Evolutionary conservation across 2,888 invertebrate genomes (phyloP), one percentile per base, ranked within the genome.

Genomic region (Lasioglossum marginatum): DNA sequence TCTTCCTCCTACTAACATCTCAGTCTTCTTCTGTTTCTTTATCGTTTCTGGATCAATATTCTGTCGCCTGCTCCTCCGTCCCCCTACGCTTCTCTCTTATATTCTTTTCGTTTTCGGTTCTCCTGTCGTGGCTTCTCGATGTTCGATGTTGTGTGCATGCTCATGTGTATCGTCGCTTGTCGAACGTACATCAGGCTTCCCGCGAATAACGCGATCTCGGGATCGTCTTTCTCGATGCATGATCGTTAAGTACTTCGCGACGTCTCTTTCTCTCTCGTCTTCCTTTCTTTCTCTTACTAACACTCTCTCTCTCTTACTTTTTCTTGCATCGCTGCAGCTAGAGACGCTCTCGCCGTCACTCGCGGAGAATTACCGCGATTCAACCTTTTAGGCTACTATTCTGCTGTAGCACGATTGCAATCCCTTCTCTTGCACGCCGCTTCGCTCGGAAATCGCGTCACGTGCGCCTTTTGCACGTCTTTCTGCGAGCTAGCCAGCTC

Each of bases 71-170:
- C 66, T 31, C 23, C 23, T 34, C 2, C 66, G 34, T 77, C 76
- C 82, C 60, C 80, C 43, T 43, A 73, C 80, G 77, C 72, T 76
- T 74, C n/a, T 78, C 52, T 48, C 31, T 66, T 31, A 63, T 63
- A 63, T 63, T 37, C n/a, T 40, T 63, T 48, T 45, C 34, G 40
- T 23, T 23, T 40, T 57, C 14, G 23, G 73, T 74, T 79, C 40
- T 77, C 77, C 79, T 75, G 74, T 77, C 83, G 85, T 92, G 82
- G 90, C 92, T 93, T 93, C 88, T 93, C 85, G 85, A 91, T 93
- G 94, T 93, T 94, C 85, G 89, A 91, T 93, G 92, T 93, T 92
- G 93, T 93, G 86, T 92, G 94, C 93, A 93, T 93, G 93, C 87
- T 91, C 63, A 66, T 79, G 77, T 79, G 79, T 83, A 81, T 52